Evolutionary conservation across 2,888 invertebrate species (phyloP).

Genomic region (Auanema freiburgensis): DNA sequence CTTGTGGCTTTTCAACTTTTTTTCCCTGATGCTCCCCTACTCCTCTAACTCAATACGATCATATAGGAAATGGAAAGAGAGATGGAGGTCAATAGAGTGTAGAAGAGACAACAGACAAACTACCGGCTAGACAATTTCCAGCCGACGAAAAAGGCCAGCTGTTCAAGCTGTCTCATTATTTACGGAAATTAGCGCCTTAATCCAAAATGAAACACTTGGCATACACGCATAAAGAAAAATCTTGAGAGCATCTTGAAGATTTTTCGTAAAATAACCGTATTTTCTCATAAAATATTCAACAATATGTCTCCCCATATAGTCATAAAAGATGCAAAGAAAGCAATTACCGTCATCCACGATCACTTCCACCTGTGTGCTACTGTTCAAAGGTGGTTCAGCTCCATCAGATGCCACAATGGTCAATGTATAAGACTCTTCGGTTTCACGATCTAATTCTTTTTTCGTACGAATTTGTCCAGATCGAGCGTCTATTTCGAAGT

Average conservation of each 20-base stretch:
- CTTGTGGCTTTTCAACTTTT: neutral
- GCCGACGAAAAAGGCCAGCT: conserved; percentile 22
- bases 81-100: neutral
- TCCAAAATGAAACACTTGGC: conserved; percentile 9
- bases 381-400: conserved; percentile 83
- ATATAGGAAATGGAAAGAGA: neutral
- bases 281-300: neutral
- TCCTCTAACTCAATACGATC: neutral
- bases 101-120: neutral
- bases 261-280: neutral
- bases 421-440: conserved; percentile 77
- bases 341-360: conserved; percentile 79
- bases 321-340: neutral
- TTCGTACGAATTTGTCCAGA: conserved; percentile 80
- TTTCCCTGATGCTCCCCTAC: neutral
- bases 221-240: neutral
- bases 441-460: conserved; percentile 79
- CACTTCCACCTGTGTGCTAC: conserved; percentile 93
- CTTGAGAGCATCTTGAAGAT: conserved; percentile 11
- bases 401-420: conserved; percentile 91
- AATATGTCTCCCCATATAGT: neutral
- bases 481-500: conserved; percentile 85
- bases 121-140: conserved; percentile 2
- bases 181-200: conserved; percentile 37
- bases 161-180: conserved; percentile 32